Percentiles rank a stretch among this genome's conserved stretches.
Conservation (phyloP, 2,797 vertebrate species). For the Chaetophractus vellerosus region DNA sequence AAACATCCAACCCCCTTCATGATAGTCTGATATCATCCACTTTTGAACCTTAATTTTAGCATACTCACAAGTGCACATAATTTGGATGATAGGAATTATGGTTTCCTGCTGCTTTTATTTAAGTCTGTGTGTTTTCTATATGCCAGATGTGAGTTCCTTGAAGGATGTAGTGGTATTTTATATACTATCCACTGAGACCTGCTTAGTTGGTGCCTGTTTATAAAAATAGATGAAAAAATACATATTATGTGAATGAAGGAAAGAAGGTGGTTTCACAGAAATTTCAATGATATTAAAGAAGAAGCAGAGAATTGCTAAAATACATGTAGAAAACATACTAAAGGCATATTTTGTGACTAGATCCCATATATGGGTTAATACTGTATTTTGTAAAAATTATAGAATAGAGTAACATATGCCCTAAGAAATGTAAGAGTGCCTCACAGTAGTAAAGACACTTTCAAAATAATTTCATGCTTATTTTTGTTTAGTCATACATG, state of each 20-base stretch:
- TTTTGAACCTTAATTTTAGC: not conserved
- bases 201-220: not conserved
- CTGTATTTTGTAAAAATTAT: not conserved
- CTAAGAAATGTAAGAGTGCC: no score
- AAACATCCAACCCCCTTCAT: not conserved
- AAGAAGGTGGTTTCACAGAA: not conserved
- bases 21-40: not conserved
- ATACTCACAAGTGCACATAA: not conserved
- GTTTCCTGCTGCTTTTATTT: not conserved
- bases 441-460: no score
- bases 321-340: no score
- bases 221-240: not conserved
- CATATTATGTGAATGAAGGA: not conserved
- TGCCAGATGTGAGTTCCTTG: not conserved
- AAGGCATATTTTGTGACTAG: not conserved
- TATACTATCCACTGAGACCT: rapidly evolving
- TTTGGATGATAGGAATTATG: no score
- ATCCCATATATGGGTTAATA: not conserved
- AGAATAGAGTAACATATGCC: not conserved
- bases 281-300: not conserved
- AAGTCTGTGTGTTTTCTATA: not conserved
- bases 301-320: not conserved
- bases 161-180: not conserved
- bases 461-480: no score
- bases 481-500: no score